These are phyloP conservation scores for Dicyrtomina minuta DNA, from an alignment of 2,888 invertebrate genomes.

Conservation along the genomic window DNA sequence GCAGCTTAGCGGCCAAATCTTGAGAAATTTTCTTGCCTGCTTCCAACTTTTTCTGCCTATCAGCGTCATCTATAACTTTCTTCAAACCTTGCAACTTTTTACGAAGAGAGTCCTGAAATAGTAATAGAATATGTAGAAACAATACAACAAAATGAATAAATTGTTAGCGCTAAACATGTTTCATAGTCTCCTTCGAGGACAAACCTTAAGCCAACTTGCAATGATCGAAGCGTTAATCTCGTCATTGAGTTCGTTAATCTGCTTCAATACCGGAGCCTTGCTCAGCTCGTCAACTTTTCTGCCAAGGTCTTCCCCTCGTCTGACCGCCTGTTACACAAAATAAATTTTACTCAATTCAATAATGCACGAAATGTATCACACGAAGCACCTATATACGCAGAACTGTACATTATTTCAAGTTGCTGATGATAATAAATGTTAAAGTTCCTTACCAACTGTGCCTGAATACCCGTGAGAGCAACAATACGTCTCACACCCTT, in stretches of 20 bases:
- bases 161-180: background rate
- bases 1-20: slow-evolving; percentile 24
- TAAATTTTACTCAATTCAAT: slow-evolving; percentile 16
- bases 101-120: slow-evolving; percentile 10
- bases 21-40: slow-evolving; percentile 29
- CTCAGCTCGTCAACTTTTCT: slow-evolving; percentile 14
- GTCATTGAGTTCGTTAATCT: slow-evolving; percentile 27
- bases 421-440: background rate
- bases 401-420: too few species aligned
- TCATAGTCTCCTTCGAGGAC: too few species aligned
- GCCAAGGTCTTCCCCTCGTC: slow-evolving; percentile 22
- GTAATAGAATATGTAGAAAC: background rate
- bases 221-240: slow-evolving; percentile 24
- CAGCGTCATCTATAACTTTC: slow-evolving; percentile 29
- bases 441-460: slow-evolving; percentile 61
- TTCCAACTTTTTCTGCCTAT: slow-evolving; percentile 18
- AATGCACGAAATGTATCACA: too few species aligned
- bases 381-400: too few species aligned
- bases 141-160: background rate
- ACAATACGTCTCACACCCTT: slow-evolving; percentile 97
- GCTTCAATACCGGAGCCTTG: slow-evolving; percentile 16
- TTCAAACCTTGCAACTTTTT: slow-evolving; percentile 14
- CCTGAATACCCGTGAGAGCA: slow-evolving; percentile 93
- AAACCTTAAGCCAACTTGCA: slow-evolving; percentile 28
- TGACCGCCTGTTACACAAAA: slow-evolving; percentile 22